Evolutionary conservation across 2,888 invertebrate genomes (phyloP).

Genomic region (Nymphalis polychloros): DNA sequence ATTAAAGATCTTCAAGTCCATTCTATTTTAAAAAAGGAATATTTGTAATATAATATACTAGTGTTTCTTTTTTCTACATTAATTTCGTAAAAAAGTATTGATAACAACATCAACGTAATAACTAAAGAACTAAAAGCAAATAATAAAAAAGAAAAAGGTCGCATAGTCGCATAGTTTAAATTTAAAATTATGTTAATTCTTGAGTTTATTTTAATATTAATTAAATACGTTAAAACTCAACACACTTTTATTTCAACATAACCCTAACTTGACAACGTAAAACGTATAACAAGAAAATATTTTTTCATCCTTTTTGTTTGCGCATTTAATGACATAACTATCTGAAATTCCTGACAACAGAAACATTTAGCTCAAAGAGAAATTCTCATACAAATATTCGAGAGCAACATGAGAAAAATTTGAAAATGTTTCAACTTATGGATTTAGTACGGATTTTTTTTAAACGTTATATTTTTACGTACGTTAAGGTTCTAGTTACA

Average conservation of each 20-base stretch:
- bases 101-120: no score
- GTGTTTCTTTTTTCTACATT: no score
- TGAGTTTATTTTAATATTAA: not conserved
- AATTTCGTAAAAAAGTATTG: no score
- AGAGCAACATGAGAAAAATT: constrained; percentile 35
- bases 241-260: constrained; percentile 16
- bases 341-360: constrained; percentile 34
- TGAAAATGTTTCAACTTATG: constrained; percentile 35
- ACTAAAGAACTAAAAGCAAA: no score
- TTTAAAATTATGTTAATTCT: not conserved
- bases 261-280: constrained; percentile 20
- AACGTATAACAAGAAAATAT: constrained; percentile 24
- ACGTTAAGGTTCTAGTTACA: constrained; percentile 17
- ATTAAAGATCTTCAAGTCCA: not conserved
- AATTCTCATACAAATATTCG: constrained; percentile 37
- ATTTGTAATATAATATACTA: not conserved
- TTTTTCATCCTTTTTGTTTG: constrained; percentile 21
- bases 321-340: constrained; percentile 32
- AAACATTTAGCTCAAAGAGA: constrained; percentile 35
- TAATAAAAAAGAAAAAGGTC: no score
- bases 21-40: not conserved
- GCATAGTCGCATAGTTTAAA: no score
- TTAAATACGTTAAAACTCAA: not conserved
- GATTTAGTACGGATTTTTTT: constrained; percentile 34
- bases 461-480: constrained; percentile 16